Conservation (phyloP, 1,140 invertebrate genomes). For the Mamestra configurata region DNA sequence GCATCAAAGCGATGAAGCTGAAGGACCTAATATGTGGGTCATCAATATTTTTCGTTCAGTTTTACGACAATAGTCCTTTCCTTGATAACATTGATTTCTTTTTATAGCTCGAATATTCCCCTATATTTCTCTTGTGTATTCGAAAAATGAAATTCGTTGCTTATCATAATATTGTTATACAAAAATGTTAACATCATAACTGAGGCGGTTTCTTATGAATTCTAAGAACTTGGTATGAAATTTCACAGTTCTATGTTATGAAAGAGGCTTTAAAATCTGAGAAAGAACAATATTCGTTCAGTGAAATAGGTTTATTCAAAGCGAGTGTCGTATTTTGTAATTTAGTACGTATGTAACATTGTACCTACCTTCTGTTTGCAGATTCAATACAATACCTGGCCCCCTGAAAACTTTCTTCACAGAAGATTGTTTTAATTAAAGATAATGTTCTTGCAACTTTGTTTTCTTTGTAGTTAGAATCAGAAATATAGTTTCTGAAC, state of each 20-base stretch:
- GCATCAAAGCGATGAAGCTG: constrained; percentile 30
- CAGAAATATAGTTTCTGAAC: not conserved
- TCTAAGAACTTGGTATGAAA: constrained; percentile 4
- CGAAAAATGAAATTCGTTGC: constrained; percentile 5
- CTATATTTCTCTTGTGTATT: constrained; percentile 8
- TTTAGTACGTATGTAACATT: constrained; percentile 5
- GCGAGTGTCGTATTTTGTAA: constrained; percentile 25
- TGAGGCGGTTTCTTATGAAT: constrained; percentile 9
- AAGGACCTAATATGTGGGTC: constrained; percentile 41
- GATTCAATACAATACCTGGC: constrained; percentile 5
- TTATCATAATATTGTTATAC: not conserved
- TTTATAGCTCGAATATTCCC: constrained; percentile 32
- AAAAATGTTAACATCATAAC: constrained; percentile 23
- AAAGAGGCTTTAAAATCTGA: constrained; percentile 11
- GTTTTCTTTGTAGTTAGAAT: constrained; percentile 25
- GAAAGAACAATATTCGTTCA: constrained; percentile 17
- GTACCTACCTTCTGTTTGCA: constrained; percentile 6
- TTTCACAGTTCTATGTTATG: constrained; percentile 25
- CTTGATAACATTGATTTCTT: constrained; percentile 47
- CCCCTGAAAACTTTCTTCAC: not conserved
- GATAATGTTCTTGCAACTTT: constrained; percentile 6
- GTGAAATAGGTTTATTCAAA: constrained; percentile 31
- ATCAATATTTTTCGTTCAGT: constrained; percentile 51
- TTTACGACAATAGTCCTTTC: constrained; percentile 48
- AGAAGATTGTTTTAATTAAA: constrained; percentile 9